These are phyloP conservation scores for Dasyprocta punctata DNA, from an alignment of 2,113 vertebrate genomes.

Conservation along the genomic window DNA sequence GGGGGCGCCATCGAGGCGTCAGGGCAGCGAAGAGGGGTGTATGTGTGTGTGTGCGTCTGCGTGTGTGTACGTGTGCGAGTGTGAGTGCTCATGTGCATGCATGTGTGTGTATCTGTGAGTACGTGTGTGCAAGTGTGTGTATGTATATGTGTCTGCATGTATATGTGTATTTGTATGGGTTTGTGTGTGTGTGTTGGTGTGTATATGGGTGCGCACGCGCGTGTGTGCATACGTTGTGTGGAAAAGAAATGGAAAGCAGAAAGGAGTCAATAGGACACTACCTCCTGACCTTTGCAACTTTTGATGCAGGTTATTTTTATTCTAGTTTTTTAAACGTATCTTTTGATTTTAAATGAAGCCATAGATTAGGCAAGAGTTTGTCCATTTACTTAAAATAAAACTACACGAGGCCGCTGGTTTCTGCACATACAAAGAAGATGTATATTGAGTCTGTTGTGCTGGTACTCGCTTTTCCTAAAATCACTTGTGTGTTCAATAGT, in stretches of 20 bases:
- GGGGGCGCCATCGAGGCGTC: no score
- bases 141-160: no score
- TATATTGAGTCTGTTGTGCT: background rate
- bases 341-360: conserved; percentile 42
- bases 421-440: background rate
- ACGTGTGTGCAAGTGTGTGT: no score
- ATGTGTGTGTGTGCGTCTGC: no score
- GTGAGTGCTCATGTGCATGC: no score
- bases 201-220: background rate
- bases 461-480: conserved; percentile 35
- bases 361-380: background rate
- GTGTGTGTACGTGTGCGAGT: accelerated
- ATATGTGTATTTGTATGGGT: no score
- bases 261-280: background rate
- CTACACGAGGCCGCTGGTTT: background rate
- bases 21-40: no score
- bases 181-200: no score
- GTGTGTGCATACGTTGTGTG: accelerated
- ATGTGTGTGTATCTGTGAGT: no score
- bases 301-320: conserved; percentile 33
- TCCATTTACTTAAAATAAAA: background rate
- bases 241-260: background rate
- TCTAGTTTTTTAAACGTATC: background rate
- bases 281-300: background rate
- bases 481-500: background rate